Conservation (phyloP, 1,140 invertebrate genomes). For the Pseudomyrmex cubaensis region DNA sequence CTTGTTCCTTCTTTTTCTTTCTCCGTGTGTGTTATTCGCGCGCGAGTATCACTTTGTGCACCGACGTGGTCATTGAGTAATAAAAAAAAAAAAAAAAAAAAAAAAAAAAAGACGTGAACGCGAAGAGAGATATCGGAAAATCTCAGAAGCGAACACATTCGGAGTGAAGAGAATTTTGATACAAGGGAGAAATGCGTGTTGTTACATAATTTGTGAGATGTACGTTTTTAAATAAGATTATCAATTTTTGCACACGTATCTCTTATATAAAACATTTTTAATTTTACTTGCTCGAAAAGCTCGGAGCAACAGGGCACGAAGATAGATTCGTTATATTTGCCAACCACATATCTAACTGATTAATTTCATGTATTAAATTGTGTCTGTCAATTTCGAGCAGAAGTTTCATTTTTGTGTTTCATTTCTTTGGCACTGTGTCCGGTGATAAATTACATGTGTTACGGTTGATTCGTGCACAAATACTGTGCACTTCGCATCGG, state of each 20-base stretch:
- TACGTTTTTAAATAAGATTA: neutral
- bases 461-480: no score
- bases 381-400: neutral
- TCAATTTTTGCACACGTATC: neutral
- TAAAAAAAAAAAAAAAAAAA: no score
- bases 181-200: neutral
- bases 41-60: constrained; percentile 1
- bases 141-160: no score
- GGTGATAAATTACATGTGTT: neutral
- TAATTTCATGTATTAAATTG: no score
- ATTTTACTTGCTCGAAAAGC: neutral
- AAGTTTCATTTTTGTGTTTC: neutral
- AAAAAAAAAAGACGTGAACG: neutral
- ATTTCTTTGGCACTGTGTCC: neutral
- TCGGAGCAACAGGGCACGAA: neutral
- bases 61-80: constrained; percentile 34
- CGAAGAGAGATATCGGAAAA: no score
- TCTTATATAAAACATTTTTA: neutral
- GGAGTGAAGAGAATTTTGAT: no score
- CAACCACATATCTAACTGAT: no score
- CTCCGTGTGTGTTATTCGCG: neutral
- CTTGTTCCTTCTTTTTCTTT: constrained; percentile 16
- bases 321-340: no score
- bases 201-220: neutral
- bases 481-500: neutral